A percentile compares a stretch with the other conserved stretches of the same genome.
Conservation (phyloP, 2,888 invertebrate species). For the Podotricha telesiphe region DNA sequence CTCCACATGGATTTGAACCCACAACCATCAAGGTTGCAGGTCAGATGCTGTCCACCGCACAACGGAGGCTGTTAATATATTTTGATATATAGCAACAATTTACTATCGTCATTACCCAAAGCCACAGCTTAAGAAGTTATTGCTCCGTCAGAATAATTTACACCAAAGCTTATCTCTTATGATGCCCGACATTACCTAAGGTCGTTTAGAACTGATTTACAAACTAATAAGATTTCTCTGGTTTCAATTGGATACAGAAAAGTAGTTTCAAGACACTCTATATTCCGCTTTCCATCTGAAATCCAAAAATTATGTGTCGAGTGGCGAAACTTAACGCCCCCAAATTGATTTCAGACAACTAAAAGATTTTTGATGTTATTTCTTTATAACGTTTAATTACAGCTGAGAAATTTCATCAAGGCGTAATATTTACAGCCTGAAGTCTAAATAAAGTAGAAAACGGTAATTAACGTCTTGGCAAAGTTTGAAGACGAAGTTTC, state of each 20-base stretch:
- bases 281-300: no score
- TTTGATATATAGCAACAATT: neutral
- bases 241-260: no score
- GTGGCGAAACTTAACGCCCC: no score
- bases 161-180: neutral
- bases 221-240: no score
- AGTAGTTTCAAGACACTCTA: no score
- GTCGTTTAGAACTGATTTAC: neutral
- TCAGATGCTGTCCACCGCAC: no score
- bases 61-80: no score
- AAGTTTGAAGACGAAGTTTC: slow-evolving; percentile 16
- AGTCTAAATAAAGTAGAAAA: slow-evolving; percentile 5
- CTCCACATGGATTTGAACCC: no score
- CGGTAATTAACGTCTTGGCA: slow-evolving; percentile 14
- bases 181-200: neutral
- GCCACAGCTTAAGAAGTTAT: neutral
- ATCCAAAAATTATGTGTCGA: no score
- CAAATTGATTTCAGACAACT: no score
- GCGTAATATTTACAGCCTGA: neutral
- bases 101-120: neutral
- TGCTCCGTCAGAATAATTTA: neutral
- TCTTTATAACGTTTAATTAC: neutral
- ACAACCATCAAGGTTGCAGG: no score
- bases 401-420: slow-evolving; percentile 1
- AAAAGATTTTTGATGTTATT: no score